Base-by-base conservation (phyloP, 2,113 vertebrate species). In the Oryzias woworae region DNA sequence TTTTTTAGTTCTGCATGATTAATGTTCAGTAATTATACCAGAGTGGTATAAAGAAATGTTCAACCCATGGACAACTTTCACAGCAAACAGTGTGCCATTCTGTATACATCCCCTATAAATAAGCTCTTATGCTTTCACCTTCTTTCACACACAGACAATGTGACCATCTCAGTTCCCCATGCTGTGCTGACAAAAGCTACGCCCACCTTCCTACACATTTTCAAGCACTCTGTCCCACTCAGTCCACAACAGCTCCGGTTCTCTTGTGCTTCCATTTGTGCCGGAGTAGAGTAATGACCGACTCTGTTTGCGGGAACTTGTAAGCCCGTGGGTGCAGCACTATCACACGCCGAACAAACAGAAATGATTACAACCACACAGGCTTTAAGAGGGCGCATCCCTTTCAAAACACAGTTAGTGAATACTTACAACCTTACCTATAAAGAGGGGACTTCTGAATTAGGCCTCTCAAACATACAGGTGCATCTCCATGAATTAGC, bases 241-340 rank as follows among this genome's bases (percentile, higher is more conserved):
- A 66, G 64, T 76, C 55, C 13, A 64, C 4, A 2, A 74, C 80
- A 81, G 51, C 79, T 71, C 69, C 61, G 43, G 62, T 80, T 71
- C 58, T 65, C 61, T 69, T 80, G 75, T 85, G 75, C 76, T 75
- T 68, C 69, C 16, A 41, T 57, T 46, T 48, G 66, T 64, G 63
- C 49, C 42, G 31, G 36, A 46, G 63, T 58, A 64, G 22, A 26
- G 26, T 46, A 46, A 14, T 55, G 28, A 28, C 51, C 63, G 62
- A 66, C 68, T 54, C 48, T 41, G 62, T 44, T 49, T 49, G 65
- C 4, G 4, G 5, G 50, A 46, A 69, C 14, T 23, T 47, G 70
- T 14, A 62, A 54, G 62, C 63, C 56, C 49, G 73, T 62, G 64
- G 62, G 75, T 73, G 69, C 50, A 53, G 50, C 80, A 48, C 69